A percentile compares a stretch with the other conserved stretches of the same genome.
Evolutionary conservation across 2,797 vertebrate genomes (phyloP).

Genomic region (Tamandua tetradactyla): DNA sequence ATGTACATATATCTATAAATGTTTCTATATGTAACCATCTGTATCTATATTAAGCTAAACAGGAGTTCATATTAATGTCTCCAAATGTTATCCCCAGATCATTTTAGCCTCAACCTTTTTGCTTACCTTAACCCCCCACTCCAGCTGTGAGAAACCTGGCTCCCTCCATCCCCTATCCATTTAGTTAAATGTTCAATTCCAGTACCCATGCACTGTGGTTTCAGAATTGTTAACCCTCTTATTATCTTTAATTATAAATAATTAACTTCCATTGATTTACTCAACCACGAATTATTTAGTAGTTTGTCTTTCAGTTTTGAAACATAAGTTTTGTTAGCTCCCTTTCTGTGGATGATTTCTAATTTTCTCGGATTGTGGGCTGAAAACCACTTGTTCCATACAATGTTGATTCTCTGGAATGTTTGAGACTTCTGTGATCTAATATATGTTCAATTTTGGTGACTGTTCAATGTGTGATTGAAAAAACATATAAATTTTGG

Average conservation of each 20-base stretch:
- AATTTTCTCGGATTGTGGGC: background rate
- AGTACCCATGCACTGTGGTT: background rate
- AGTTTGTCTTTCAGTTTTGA: conserved; percentile 59
- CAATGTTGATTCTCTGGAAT: conserved; percentile 35
- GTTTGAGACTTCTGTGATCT: conserved; percentile 21
- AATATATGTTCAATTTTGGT: conserved; percentile 44
- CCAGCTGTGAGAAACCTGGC: background rate
- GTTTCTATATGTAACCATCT: background rate
- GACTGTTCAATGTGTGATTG: conserved; percentile 12
- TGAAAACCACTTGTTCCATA: background rate
- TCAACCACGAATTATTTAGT: conserved; percentile 59
- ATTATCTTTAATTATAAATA: conserved; percentile 44
- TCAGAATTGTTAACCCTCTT: conserved; percentile 44
- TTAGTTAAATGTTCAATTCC: background rate
- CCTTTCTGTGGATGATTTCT: conserved; percentile 23
- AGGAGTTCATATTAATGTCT: background rate
- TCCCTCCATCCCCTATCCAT: background rate
- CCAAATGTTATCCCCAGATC: background rate
- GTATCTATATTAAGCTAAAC: background rate
- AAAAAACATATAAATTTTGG: conserved; percentile 39
- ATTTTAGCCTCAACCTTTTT: background rate
- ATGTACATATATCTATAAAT: background rate
- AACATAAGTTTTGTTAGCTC: background rate
- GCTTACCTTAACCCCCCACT: background rate
- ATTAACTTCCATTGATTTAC: conserved; percentile 60